Conservation (phyloP, 2,113 vertebrate species). For the Vidua chalybeata region DNA sequence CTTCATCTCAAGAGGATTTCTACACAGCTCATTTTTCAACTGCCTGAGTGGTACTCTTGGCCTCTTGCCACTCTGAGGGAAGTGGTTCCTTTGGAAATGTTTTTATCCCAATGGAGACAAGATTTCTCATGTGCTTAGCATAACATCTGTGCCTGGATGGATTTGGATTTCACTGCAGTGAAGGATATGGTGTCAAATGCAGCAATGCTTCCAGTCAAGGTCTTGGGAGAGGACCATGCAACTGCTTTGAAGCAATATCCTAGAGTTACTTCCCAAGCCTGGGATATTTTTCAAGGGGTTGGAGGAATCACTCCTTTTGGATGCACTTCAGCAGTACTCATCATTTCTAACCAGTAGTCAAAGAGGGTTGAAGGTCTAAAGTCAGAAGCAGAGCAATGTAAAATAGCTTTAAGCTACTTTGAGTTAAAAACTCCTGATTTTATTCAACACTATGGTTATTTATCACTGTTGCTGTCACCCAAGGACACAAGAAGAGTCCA, state of each 20-base stretch:
- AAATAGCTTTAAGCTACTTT: background rate
- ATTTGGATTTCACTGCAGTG: background rate
- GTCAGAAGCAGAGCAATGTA: background rate
- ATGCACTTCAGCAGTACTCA: background rate
- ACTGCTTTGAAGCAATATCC: background rate
- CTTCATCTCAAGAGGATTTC: background rate
- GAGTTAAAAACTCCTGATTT: conserved; percentile 4
- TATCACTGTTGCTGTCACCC: background rate
- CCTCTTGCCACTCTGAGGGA: background rate
- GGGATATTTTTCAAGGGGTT: background rate
- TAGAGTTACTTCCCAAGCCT: background rate
- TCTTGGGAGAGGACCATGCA: background rate
- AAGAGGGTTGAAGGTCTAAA: background rate
- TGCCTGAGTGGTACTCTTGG: background rate
- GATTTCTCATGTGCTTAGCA: conserved; percentile 7
- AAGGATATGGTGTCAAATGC: conserved; percentile 10
- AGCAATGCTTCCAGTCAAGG: background rate
- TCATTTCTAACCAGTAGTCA: background rate
- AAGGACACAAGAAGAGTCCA: background rate
- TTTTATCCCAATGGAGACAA: background rate
- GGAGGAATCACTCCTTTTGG: background rate
- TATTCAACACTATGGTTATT: background rate
- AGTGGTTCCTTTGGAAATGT: background rate
- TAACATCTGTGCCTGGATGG: conserved; percentile 6
- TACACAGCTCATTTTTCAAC: conserved; percentile 30